Evolutionary conservation across 2,888 invertebrate genomes (phyloP), one percentile per base, ranked within the genome.

Genomic region (Ashinkailepas kermadecensis): DNA sequence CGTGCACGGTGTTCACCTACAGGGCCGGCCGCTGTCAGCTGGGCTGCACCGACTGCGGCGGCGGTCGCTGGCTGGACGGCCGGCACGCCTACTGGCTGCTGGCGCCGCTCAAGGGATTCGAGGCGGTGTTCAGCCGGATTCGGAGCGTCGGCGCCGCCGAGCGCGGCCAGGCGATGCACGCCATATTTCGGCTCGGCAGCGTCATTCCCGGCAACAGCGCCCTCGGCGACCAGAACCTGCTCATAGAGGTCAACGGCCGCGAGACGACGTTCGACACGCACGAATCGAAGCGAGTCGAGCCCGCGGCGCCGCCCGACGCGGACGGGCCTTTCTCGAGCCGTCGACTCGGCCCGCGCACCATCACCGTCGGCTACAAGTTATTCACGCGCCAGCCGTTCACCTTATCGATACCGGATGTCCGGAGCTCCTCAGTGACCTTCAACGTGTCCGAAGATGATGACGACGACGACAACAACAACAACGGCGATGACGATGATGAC

Each of bases 1-100:
- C 67, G n/a, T 67, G 67, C 67, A 67, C 67, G 23, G 67, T 11
- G 11, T 67, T 67, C 67, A 21, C 25, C 11, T 67, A 39, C 39
- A 1, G 21, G n/a, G 67, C 12, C 67, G 67, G 67, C 67, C 23
- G 25, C 67, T 67, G 67, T 11, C 23, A 67, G 67, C 67, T 67
- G 25, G 67, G 67, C 67, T 67, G 67, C 67, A 11, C 25, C n/a
- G 67, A 25, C 67, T 67, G 67, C 67, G 67, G 67, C 25, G 67
- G 67, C 25, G 67, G n/a, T 23, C n/a, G 67, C 23, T 67, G 67
- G 67, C 67, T 67, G 67, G 67, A 23, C 67, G 67, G 67, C 23
- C 1, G 23, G 67, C 9, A 4, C 39, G 39, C 10, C 12, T 67
- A 67, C 67, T 11, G n/a, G 23, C 23, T 21, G 67, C 67, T 67